These are phyloP conservation scores for Sminthurinus aureus DNA, from an alignment of 2,888 invertebrate genomes.

Conservation along the genomic window DNA sequence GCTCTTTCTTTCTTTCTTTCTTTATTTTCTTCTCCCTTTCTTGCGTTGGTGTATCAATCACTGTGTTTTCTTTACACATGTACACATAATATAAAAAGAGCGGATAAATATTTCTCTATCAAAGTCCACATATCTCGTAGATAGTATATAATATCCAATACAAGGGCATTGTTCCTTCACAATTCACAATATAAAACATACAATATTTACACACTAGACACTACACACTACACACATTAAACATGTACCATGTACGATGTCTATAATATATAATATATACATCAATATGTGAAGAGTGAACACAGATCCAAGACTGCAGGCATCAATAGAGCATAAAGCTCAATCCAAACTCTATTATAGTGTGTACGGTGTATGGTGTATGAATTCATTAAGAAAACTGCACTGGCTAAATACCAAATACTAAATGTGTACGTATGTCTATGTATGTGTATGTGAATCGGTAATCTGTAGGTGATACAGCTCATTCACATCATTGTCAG, in stretches of 20 bases:
- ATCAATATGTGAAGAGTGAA: background rate
- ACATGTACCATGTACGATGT: too few species aligned
- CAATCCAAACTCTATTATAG: background rate
- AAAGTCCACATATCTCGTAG: too few species aligned
- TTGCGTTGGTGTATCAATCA: slow-evolving; percentile 26
- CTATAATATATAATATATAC: background rate
- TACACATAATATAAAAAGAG: background rate
- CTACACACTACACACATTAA: too few species aligned
- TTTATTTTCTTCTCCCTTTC: background rate
- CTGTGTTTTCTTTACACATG: slow-evolving; percentile 12
- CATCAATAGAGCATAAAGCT: too few species aligned
- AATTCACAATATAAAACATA: background rate
- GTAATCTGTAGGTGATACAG: slow-evolving; percentile 9
- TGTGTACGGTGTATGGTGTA: background rate
- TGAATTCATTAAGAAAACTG: slow-evolving; percentile 25
- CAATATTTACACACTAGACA: background rate
- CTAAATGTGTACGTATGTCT: background rate
- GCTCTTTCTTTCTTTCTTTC: background rate
- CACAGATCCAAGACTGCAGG: too few species aligned
- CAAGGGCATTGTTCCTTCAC: slow-evolving; percentile 38
- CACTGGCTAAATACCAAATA: background rate
- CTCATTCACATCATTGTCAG: slow-evolving; percentile 32
- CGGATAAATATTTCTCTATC: slow-evolving; percentile 9
- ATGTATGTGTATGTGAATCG: background rate
- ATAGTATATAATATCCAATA: background rate